Base-by-base conservation (phyloP, 2,888 invertebrate species). In the Ctenicera cuprea region DNA sequence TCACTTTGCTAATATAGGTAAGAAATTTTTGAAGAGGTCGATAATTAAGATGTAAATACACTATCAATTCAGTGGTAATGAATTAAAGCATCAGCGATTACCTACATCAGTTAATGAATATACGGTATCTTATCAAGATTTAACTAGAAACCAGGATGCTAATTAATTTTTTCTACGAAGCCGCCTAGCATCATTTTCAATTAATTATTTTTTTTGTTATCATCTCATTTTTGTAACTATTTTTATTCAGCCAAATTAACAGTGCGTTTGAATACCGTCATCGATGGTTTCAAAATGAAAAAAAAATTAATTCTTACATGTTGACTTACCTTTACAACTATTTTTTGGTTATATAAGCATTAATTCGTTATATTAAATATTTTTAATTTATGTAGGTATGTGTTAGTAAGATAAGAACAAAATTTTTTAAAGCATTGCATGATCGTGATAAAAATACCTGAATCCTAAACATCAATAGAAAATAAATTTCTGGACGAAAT, bases 401-500 rank as follows among this genome's bases (percentile, higher is more conserved):
- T 26, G 26, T 5, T 26, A 26, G 26, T 33, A 9, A 33, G 1
- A 33, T 33, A 33, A 33, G 2, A 33, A 33, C 18, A 2, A 48
- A 48, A 11, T 18, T 16, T n/a, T 48, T 16, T 16, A 16, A 18
- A 48, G 18, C 48, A 48, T 48, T 16, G 48, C 48, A 48, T 33
- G 33, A 33, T 11, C 14, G 18, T 18, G 26, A 52, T 52, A 52
- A 52, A 26, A 52, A 52, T 54, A 30, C 54, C 54, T 54, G 54
- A 45, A 45, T 18, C 14, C 45, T 22, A 11, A 14, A 41, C 59
- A 59, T 16, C 33, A 41, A 59, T 59, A 37, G 37, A 59, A 59
- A 38, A 54, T 54, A 26, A 59, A 59, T 18, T 18, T 41, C 59
- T 48, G 68, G 64, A 68, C 63, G 68, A 64, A 73, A 73, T 68